Percentiles rank a stretch among this genome's conserved stretches.
Conservation (phyloP, 2,888 invertebrate genomes). For the Epinotia brunnichana region DNA sequence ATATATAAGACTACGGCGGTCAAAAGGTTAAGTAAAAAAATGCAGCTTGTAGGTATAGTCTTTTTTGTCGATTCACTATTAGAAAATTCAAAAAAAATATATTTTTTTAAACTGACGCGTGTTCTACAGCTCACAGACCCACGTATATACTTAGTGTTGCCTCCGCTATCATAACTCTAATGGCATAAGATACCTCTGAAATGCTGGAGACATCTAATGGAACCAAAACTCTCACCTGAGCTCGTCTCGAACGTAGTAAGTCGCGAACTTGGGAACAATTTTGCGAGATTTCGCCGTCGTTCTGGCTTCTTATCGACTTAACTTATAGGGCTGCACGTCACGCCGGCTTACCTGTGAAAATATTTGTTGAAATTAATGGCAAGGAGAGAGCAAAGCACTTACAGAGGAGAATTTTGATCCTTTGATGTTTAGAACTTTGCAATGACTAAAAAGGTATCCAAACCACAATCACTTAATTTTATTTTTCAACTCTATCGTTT, state of each 20-base stretch:
- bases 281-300: constrained; percentile 3
- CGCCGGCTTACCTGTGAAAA: constrained; percentile 34
- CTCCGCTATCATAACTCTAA: constrained; percentile 15
- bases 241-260: not conserved
- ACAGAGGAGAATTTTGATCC: not conserved
- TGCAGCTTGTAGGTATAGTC: too few species aligned
- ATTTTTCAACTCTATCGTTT: too few species aligned
- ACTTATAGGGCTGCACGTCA: constrained; percentile 24
- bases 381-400: not conserved
- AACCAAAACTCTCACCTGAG: constrained; percentile 1
- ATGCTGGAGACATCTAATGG: constrained; percentile 10
- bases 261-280: constrained; percentile 8
- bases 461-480: too few species aligned
- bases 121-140: too few species aligned
- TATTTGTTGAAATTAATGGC: constrained; percentile 23
- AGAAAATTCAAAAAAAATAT: too few species aligned
- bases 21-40: too few species aligned
- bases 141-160: too few species aligned
- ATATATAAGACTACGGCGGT: too few species aligned
- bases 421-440: not conserved
- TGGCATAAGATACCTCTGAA: constrained; percentile 6
- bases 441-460: too few species aligned
- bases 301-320: constrained; percentile 25
- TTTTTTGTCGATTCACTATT: too few species aligned
- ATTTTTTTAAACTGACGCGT: too few species aligned